Evolutionary conservation across 2,797 vertebrate genomes (phyloP).

Genomic region (Girardinus metallicus): DNA sequence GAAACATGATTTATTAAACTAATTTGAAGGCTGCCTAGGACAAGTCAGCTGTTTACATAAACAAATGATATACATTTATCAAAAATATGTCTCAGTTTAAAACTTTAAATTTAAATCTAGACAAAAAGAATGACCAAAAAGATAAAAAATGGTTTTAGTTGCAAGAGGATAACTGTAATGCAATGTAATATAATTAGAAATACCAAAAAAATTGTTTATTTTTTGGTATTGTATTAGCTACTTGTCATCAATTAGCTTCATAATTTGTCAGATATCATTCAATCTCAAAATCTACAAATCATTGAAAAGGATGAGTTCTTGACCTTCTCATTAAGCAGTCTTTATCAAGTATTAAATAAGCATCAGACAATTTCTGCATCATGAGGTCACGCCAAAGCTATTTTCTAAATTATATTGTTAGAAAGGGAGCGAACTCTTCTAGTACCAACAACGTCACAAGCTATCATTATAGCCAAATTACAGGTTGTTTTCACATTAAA

Average conservation of each 20-base stretch:
- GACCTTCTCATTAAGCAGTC: neutral
- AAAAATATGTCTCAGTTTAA: constrained; percentile 23
- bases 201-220: no score
- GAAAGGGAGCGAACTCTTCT: neutral
- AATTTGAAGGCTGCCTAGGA: constrained; percentile 68
- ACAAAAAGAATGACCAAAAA: neutral
- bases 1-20: constrained; percentile 62
- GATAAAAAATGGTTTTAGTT: neutral
- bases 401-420: neutral
- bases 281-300: neutral
- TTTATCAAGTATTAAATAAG: neutral
- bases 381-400: no score
- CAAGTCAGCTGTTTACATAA: constrained; percentile 48
- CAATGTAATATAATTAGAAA: no score
- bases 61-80: constrained; percentile 42
- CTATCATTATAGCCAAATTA: neutral
- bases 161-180: neutral
- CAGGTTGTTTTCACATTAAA: neutral
- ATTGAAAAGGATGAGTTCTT: neutral
- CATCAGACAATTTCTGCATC: neutral
- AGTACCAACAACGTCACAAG: neutral
- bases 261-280: neutral
- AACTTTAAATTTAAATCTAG: constrained; percentile 9
- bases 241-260: neutral
- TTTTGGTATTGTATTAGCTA: neutral